phyloP scores from a whole-genome alignment of 2,888 invertebrate species.

The Platycheirus rosarum region DNA sequence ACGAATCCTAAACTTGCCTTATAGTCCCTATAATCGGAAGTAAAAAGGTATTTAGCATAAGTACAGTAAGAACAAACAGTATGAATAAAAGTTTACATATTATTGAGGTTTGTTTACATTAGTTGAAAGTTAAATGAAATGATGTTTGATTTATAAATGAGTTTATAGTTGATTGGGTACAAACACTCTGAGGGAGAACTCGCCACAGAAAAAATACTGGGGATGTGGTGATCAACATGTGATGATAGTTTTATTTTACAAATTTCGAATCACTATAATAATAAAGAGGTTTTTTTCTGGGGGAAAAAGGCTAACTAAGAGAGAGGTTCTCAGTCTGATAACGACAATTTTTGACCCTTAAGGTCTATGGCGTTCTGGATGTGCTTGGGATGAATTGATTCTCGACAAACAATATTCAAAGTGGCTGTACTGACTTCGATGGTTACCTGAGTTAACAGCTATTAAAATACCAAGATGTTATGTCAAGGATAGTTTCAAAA shows the following conservation, averaged over 20 bases:
- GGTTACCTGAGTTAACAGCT: slow-evolving; percentile 46
- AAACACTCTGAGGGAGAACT: slow-evolving; percentile 12
- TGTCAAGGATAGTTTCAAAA: slow-evolving; percentile 7
- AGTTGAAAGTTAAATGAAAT: no score
- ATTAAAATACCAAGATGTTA: slow-evolving; percentile 58
- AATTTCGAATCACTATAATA: slow-evolving; percentile 15
- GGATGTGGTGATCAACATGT: slow-evolving; percentile 27
- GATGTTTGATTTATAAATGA: no score
- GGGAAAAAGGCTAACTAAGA: slow-evolving; percentile 11
- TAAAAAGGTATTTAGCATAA: no score
- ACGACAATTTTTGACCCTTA: slow-evolving; percentile 22
- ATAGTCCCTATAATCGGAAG: no score
- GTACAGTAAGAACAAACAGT: no score
- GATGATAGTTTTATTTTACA: slow-evolving; percentile 19
- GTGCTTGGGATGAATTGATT: slow-evolving; percentile 58
- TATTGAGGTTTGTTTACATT: no score
- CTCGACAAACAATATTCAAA: slow-evolving; percentile 46
- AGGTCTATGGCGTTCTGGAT: slow-evolving; percentile 51
- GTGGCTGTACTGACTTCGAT: slow-evolving; percentile 55
- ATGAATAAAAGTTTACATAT: no score
- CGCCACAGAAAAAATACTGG: slow-evolving; percentile 13
- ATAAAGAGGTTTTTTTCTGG: slow-evolving; percentile 12
- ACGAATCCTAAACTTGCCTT: no score
- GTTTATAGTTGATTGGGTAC: no score
- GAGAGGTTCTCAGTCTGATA: slow-evolving; percentile 14